A percentile compares a stretch with the other conserved stretches of the same genome.
phyloP scores from a whole-genome alignment of 2,888 invertebrate species.

The Eurytoma californica region DNA sequence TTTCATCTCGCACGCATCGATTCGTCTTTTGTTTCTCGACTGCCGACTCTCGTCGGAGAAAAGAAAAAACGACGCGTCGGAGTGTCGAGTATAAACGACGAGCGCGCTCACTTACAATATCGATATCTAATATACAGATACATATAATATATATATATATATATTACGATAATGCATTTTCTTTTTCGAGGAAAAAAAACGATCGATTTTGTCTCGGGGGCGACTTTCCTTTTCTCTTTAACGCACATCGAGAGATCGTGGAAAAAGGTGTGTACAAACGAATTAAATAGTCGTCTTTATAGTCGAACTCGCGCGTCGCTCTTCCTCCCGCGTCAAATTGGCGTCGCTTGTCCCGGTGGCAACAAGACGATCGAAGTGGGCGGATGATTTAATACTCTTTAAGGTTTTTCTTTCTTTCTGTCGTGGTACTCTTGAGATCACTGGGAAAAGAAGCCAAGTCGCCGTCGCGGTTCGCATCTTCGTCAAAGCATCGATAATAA shows the following conservation, averaged over 20 bases:
- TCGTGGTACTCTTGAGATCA: conserved; percentile 39
- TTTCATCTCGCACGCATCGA: conserved; percentile 8
- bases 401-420: not conserved
- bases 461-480: conserved; percentile 32
- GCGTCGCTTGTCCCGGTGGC: not conserved
- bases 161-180: conserved; percentile 37
- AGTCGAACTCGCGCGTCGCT: conserved; percentile 26
- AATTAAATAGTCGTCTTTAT: conserved; percentile 27
- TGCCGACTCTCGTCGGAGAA: not conserved
- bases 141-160: conserved; percentile 31
- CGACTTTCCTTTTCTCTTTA: not conserved
- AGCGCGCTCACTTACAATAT: conserved; percentile 20
- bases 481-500: conserved; percentile 36
- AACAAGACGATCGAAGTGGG: conserved; percentile 15
- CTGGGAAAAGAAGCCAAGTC: conserved; percentile 42
- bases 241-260: conserved; percentile 31
- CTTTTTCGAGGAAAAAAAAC: conserved; percentile 15
- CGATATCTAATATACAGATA: conserved; percentile 21
- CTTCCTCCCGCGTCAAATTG: not conserved
- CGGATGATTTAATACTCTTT: not conserved
- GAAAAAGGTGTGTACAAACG: conserved; percentile 26
- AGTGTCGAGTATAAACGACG: conserved; percentile 44
- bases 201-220: conserved; percentile 12
- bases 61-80: conserved; percentile 30
- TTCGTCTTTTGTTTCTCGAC: not conserved